Conservation (phyloP, 1,140 invertebrate genomes). For the Brachystomella parvula region DNA sequence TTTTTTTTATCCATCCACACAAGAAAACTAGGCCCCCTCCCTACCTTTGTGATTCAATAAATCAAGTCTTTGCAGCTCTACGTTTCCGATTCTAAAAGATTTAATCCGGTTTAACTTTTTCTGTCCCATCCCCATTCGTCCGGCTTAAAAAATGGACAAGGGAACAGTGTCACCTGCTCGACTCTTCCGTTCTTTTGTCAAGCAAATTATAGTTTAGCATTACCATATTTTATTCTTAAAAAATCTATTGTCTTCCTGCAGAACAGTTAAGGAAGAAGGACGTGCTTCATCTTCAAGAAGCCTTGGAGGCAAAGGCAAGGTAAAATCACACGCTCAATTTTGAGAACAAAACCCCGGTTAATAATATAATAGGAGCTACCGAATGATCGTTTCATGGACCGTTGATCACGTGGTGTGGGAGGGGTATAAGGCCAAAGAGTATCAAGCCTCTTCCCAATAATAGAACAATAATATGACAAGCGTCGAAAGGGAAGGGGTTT, state of each 20-base stretch:
- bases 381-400: slow-evolving; percentile 10
- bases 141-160: not conserved
- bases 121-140: not conserved
- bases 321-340: slow-evolving; percentile 8
- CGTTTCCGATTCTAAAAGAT: slow-evolving; percentile 33
- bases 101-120: slow-evolving; percentile 32
- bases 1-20: not conserved
- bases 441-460: not conserved
- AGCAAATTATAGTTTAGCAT: not conserved
- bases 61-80: slow-evolving; percentile 29
- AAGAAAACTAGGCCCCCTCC: not conserved
- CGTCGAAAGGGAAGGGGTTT: slow-evolving; percentile 3
- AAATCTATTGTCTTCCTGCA: not conserved
- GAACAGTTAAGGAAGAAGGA: not conserved
- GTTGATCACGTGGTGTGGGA: slow-evolving; percentile 1
- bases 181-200: not conserved
- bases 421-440: not conserved
- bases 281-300: not conserved
- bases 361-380: not conserved
- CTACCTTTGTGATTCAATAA: slow-evolving; percentile 14
- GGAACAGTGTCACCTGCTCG: slow-evolving; percentile 1
- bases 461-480: slow-evolving; percentile 6
- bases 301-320: not conserved
- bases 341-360: not conserved
- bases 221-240: not conserved